Conservation (phyloP, 2,888 invertebrate species). For the Eudasyphora cyanicolor region DNA sequence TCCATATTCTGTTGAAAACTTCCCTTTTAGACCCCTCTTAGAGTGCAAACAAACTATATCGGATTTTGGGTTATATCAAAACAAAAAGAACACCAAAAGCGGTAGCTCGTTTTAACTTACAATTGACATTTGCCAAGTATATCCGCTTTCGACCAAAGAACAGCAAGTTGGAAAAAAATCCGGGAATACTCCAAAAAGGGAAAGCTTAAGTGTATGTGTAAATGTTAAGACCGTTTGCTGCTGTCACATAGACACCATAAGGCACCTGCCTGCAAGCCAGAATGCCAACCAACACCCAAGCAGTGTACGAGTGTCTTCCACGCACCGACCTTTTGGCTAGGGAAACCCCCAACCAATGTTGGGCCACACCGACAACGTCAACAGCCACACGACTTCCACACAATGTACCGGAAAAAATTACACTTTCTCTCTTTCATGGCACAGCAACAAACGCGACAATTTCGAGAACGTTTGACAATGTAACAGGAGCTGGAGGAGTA, state of each 20-base stretch:
- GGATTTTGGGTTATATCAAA: neutral
- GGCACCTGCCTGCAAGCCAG: slow-evolving; percentile 10
- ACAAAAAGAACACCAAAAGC: slow-evolving; percentile 5
- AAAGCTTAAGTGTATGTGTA: neutral
- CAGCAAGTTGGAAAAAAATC: neutral
- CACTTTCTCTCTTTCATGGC: slow-evolving; percentile 52
- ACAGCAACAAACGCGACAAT: slow-evolving; percentile 52
- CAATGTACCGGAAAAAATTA: slow-evolving; percentile 58
- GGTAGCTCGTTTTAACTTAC: slow-evolving; percentile 56
- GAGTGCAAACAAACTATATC: neutral
- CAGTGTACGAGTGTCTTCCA: neutral
- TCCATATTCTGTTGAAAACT: neutral
- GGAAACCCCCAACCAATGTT: too few relatives aligned
- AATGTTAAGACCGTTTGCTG: neutral
- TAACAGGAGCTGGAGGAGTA: slow-evolving; percentile 32
- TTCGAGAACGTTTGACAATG: slow-evolving; percentile 43
- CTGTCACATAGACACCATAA: neutral
- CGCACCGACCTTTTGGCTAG: slow-evolving; percentile 25
- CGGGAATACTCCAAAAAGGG: neutral
- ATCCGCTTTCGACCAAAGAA: slow-evolving; percentile 45
- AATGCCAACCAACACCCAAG: neutral
- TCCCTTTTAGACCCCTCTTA: neutral
- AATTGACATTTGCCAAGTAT: slow-evolving; percentile 65
- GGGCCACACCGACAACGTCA: neutral
- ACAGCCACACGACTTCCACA: slow-evolving; percentile 21